Base-by-base conservation (phyloP, 2,888 invertebrate species). In the Gastracanthus pulcherrimus region DNA sequence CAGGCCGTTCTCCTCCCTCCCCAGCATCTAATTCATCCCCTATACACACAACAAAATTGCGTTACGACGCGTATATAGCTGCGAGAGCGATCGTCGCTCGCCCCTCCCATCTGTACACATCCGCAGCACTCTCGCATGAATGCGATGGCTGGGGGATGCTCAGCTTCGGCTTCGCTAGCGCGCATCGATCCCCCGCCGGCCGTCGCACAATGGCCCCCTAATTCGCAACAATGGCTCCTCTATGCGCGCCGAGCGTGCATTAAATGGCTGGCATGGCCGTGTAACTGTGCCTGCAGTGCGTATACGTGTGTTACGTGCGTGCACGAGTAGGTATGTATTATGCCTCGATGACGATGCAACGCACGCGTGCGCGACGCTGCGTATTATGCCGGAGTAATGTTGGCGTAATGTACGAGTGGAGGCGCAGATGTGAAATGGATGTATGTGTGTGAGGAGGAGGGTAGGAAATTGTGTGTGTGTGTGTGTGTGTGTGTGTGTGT, bases 191-290 rank as follows among this genome's bases (percentile, higher is more conserved):
- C 86, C 88, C 88, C 84, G 86, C 85, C 84, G 88, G 84, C 84
- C 84, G 79, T 83, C 64, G 86, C n/a, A 89, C 89, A 89, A 90
- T 89, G 85, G 85, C 76, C 75, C 87, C 85, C 84, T 90, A 90
- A 90, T 90, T 90, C 89, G 89, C 88, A 89, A 90, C 89, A 90
- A 89, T 89, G 87, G 87, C 85, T 86, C 83, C 84, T 84, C 83
- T 83, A 51, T 55, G 26, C 38, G 23, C 36, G 16, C 85, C 87
- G 87, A 88, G 87, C 88, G 88, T 88, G 88, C 45, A 62, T 89
- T 89, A 89, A 89, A 64, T 38, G n/a, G 23, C 23, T 19, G 36
- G 38, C n/a, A 38, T 75, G 23, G 48, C n/a, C 23, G 13, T 16
- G n/a, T n/a, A n/a, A 55, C 16, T 19, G 48, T 16, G 7, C 36